Conservation (phyloP, 2,797 vertebrate species). For the Oceanodroma leucorhoa region DNA sequence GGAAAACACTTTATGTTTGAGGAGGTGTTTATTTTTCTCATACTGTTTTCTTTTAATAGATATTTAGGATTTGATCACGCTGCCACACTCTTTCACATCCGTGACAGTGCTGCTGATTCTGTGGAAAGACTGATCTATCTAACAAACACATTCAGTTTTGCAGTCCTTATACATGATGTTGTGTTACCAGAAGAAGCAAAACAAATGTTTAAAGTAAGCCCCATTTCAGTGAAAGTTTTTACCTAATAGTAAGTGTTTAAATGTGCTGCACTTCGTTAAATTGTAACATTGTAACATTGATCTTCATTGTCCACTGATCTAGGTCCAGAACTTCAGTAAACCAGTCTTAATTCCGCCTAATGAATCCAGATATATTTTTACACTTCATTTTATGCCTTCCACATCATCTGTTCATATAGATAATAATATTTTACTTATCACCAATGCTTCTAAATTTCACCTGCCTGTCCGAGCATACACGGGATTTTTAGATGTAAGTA, state of each 20-base stretch:
- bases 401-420: conserved; percentile 93
- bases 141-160: conserved; percentile 94
- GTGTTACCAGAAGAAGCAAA: conserved; percentile 91
- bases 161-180: conserved; percentile 90
- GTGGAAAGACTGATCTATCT: conserved; percentile 90
- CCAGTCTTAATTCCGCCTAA: conserved; percentile 90
- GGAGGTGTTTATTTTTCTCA: background rate
- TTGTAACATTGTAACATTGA: background rate
- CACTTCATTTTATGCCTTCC: conserved; percentile 90
- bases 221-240: background rate
- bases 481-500: conserved; percentile 94
- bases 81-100: conserved; percentile 95
- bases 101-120: conserved; percentile 91
- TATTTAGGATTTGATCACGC: conserved; percentile 97
- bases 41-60: conserved; percentile 62
- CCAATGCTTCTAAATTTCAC: conserved; percentile 97
- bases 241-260: background rate
- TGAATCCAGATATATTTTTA: conserved; percentile 92
- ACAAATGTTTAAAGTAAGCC: conserved; percentile 90
- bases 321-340: conserved; percentile 94
- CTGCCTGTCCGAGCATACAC: conserved; percentile 95
- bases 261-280: background rate
- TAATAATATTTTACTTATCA: conserved; percentile 96
- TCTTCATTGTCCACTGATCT: conserved; percentile 49
- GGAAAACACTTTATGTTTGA: background rate